Evolutionary conservation across 2,797 vertebrate species (phyloP), one percentile per base, ranked within the genome.

Genomic region (Clarias laeviceps): DNA sequence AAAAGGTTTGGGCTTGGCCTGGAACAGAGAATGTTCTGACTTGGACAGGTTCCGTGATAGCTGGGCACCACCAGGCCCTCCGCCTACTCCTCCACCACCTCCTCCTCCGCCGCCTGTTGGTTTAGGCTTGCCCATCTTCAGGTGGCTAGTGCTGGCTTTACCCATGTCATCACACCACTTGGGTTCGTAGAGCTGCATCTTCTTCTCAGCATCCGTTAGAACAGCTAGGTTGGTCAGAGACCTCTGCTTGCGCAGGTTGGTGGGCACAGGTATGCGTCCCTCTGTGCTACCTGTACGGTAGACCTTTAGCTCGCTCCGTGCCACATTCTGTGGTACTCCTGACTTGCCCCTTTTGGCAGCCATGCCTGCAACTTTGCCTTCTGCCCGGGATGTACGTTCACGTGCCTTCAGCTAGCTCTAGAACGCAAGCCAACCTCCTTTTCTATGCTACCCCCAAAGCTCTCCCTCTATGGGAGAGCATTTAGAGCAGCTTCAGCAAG

Each of bases 131-230:
- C 94, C 94, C 83, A 84, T 91, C 91, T 95, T 95, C 78, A 90
- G 90, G 87, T 94, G 92, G 65, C 94, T 95, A 1, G 92, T 91
- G 82, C 96, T 94, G 1, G 96, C 91, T 89, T 95, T 96, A 92
- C 96, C 94, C 96, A 98, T 97, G 88, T 99, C 98, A 89, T 99
- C 98, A 84, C 97, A 97, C 98, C 98, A 99, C 90, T 96, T 97
- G 64, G 97, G 97, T 90, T 98, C 97, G 40, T 96, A 99, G 12
- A 99, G 97, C 91, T 98, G 98, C 93, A 97, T 94, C 95, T 99
- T 99, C 91, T 99, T 99, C 94, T 99, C 98, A 0, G 97, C 96
- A 87, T 99, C 98, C 1, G 98, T 99, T 89, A 99, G 96, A 82
- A 99, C 97, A 17, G 97, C 96, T 84, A 99, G 96, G 94, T 99